A percentile compares a stretch with the other conserved stretches of the same genome.
phyloP scores from a whole-genome alignment of 2,888 invertebrate species.

The Drosophila formosana region DNA sequence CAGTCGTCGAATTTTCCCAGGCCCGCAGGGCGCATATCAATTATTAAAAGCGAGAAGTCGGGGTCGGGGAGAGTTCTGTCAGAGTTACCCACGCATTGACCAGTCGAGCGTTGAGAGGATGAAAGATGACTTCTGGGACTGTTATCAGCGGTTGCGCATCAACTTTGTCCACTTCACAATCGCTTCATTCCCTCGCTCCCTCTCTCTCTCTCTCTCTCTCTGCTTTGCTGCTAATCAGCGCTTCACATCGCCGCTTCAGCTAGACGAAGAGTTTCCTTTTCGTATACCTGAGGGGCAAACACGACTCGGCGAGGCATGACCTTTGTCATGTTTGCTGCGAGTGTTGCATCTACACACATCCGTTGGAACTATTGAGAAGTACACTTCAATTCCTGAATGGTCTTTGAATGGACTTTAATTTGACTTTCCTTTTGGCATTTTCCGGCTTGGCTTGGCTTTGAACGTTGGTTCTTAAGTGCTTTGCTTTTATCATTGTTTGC shows the following conservation, averaged over 20 bases:
- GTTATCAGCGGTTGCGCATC: slow-evolving; percentile 48
- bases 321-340: slow-evolving; percentile 32
- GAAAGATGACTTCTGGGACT: slow-evolving; percentile 39
- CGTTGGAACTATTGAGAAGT: slow-evolving; percentile 17
- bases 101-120: slow-evolving; percentile 39
- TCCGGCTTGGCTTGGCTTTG: slow-evolving; percentile 15
- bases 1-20: slow-evolving; percentile 29
- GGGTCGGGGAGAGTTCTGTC: not conserved
- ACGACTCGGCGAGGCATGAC: slow-evolving; percentile 61
- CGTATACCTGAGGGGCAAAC: slow-evolving; percentile 29
- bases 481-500: slow-evolving; percentile 15
- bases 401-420: slow-evolving; percentile 33
- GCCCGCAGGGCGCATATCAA: slow-evolving; percentile 21
- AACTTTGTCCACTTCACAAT: slow-evolving; percentile 41
- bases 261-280: slow-evolving; percentile 3
- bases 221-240: slow-evolving; percentile 44
- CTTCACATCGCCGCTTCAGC: slow-evolving; percentile 23
- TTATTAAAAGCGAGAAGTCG: slow-evolving; percentile 24
- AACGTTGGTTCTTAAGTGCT: slow-evolving; percentile 22
- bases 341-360: slow-evolving; percentile 37
- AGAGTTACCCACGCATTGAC: slow-evolving; percentile 26
- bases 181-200: not conserved
- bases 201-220: not conserved
- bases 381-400: slow-evolving; percentile 7
- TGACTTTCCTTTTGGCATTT: slow-evolving; percentile 13